Evolutionary conservation across 2,113 vertebrate species (phyloP).

Genomic region (Hyla sarda): DNA sequence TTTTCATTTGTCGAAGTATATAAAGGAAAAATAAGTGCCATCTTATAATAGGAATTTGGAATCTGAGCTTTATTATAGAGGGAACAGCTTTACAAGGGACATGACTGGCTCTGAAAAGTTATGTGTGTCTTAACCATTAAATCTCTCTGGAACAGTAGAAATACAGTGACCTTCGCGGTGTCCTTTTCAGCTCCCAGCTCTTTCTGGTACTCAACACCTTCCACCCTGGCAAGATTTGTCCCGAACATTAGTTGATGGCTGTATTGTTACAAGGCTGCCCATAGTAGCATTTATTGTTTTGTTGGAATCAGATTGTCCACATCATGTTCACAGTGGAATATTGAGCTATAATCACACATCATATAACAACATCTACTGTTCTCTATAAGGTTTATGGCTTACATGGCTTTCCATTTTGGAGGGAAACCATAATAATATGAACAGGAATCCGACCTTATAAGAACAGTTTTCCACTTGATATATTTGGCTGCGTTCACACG

Average conservation of each 20-base stretch:
- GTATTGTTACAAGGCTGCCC: background rate
- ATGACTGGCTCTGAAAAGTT: background rate
- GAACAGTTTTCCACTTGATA: too few species aligned
- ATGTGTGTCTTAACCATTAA: background rate
- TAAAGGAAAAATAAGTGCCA: background rate
- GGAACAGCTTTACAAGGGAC: background rate
- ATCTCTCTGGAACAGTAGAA: slow-evolving; percentile 6
- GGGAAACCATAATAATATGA: background rate
- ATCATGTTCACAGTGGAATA: background rate
- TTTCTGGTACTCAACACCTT: background rate
- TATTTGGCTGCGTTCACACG: too few species aligned
- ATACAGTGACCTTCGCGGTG: background rate
- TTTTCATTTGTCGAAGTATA: background rate
- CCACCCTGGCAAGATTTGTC: background rate
- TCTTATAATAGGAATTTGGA: background rate
- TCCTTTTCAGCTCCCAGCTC: background rate
- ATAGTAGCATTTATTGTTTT: background rate
- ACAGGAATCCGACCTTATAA: too few species aligned
- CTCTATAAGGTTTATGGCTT: background rate
- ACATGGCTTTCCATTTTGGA: background rate
- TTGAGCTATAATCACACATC: background rate
- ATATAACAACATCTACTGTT: background rate
- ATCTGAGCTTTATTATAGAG: background rate
- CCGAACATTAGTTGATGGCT: background rate
- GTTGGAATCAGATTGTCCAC: background rate